Percentiles rank a stretch among this genome's conserved stretches.
phyloP scores from a whole-genome alignment of 2,113 vertebrate genomes.

The Cryptotis parvus region DNA sequence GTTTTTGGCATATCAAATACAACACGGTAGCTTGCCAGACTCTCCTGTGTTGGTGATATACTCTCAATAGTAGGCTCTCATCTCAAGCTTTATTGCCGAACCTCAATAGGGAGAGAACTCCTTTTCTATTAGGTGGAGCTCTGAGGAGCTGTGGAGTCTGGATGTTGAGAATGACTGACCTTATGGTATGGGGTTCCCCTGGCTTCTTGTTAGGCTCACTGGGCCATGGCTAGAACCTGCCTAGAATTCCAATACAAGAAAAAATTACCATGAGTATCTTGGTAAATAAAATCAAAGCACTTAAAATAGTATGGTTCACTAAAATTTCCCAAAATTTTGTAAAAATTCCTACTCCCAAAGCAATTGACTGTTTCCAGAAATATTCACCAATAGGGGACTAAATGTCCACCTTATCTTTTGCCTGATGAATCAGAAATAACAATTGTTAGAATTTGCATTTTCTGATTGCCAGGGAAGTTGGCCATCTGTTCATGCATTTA shows the following conservation, averaged over 20 bases:
- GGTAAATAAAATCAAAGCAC: background rate
- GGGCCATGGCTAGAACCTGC: too few species aligned
- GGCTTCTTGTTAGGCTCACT: too few species aligned
- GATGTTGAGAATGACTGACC: too few species aligned
- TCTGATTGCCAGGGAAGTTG: conserved; percentile 14
- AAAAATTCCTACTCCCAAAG: background rate
- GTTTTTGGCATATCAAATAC: too few species aligned
- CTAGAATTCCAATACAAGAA: background rate
- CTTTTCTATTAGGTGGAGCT: too few species aligned
- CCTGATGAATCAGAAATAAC: conserved; percentile 51
- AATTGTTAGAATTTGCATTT: conserved; percentile 58
- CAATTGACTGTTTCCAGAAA: conserved; percentile 21
- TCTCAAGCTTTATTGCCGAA: too few species aligned
- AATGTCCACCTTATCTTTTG: conserved; percentile 21
- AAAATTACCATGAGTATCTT: background rate
- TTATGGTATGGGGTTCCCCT: too few species aligned
- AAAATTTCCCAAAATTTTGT: conserved; percentile 23
- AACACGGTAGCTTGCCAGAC: too few species aligned
- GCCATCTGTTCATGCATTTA: conserved; percentile 37
- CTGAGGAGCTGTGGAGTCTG: too few species aligned
- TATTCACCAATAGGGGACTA: background rate
- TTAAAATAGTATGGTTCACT: conserved; percentile 10
- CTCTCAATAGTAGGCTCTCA: too few species aligned
- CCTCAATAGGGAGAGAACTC: too few species aligned
- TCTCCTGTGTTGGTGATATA: too few species aligned